Conservation (phyloP, 2,113 vertebrate species). For the Syngnathus floridae region DNA sequence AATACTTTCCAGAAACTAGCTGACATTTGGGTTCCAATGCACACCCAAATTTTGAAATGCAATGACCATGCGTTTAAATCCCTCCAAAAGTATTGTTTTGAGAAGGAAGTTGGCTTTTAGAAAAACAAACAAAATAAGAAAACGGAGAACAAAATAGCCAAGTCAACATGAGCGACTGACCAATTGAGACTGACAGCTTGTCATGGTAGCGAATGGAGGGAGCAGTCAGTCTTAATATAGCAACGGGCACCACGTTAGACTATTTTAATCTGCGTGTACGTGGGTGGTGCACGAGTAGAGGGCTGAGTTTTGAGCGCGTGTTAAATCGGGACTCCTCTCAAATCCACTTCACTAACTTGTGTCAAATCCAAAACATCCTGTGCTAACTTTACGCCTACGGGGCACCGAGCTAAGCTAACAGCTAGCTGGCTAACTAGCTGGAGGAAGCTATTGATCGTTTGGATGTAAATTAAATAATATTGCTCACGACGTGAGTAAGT, state of each 20-base stretch:
- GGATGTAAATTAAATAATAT: constrained; percentile 4
- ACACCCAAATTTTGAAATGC: neutral
- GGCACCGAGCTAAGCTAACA: constrained; percentile 25
- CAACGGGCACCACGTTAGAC: constrained; percentile 46
- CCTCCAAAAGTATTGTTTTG: neutral
- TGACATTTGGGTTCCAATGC: neutral
- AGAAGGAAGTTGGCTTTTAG: neutral
- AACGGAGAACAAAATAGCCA: neutral
- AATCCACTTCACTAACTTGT: constrained; percentile 39
- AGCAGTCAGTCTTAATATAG: constrained; percentile 63
- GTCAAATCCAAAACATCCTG: constrained; percentile 69
- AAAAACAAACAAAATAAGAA: neutral
- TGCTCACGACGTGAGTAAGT: constrained; percentile 14
- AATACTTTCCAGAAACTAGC: neutral
- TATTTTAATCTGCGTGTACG: constrained; percentile 54
- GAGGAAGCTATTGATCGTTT: constrained; percentile 12
- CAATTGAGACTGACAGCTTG: constrained; percentile 27
- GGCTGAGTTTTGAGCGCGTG: constrained; percentile 15
- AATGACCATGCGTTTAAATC: neutral
- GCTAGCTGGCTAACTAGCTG: constrained; percentile 24
- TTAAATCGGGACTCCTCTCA: constrained; percentile 27
- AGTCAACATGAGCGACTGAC: neutral
- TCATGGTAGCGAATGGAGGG: constrained; percentile 51
- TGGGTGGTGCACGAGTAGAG: constrained; percentile 27
- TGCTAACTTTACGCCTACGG: constrained; percentile 46